Evolutionary conservation across 2,888 invertebrate species (phyloP).

Genomic region (Clivina fossor): DNA sequence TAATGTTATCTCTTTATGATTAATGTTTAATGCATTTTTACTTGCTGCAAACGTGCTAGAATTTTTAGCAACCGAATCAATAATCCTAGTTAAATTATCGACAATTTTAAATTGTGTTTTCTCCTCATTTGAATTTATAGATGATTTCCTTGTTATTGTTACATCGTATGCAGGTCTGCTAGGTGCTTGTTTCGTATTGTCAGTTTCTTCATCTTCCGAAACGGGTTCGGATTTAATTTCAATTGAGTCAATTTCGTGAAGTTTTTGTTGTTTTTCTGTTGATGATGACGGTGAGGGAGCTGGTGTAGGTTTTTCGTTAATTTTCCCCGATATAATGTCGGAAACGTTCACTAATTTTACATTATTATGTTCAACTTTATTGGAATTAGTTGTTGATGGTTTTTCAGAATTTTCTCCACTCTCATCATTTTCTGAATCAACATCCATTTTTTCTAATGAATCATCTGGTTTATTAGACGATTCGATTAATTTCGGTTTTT

Average conservation of each 20-base stretch:
- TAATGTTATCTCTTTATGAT: constrained; percentile 27
- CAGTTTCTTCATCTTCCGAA: constrained; percentile 46
- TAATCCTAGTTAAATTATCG: constrained; percentile 40
- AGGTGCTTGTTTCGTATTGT: constrained; percentile 43
- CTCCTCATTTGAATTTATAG: too few species aligned
- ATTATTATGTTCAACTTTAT: constrained; percentile 7
- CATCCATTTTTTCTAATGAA: constrained; percentile 8
- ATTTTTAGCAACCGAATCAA: constrained; percentile 40
- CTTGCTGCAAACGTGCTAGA: too few species aligned
- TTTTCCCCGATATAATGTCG: constrained; percentile 29
- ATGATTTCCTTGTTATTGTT: constrained; percentile 48
- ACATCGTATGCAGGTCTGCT: constrained; percentile 38
- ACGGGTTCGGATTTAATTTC: constrained; percentile 49
- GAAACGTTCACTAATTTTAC: constrained; percentile 28
- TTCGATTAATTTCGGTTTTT: constrained; percentile 6
- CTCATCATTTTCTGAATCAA: constrained; percentile 23
- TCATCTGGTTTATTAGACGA: background rate
- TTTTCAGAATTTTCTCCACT: constrained; percentile 3
- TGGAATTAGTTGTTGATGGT: background rate
- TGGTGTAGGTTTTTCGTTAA: background rate
- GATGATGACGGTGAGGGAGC: background rate
- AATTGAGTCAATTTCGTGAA: constrained; percentile 30
- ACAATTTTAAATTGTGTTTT: constrained; percentile 42
- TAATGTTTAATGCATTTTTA: constrained; percentile 39
- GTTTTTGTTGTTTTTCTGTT: constrained; percentile 3